Evolutionary conservation across 2,888 invertebrate species (phyloP).

Genomic region (Dryobota labecula): DNA sequence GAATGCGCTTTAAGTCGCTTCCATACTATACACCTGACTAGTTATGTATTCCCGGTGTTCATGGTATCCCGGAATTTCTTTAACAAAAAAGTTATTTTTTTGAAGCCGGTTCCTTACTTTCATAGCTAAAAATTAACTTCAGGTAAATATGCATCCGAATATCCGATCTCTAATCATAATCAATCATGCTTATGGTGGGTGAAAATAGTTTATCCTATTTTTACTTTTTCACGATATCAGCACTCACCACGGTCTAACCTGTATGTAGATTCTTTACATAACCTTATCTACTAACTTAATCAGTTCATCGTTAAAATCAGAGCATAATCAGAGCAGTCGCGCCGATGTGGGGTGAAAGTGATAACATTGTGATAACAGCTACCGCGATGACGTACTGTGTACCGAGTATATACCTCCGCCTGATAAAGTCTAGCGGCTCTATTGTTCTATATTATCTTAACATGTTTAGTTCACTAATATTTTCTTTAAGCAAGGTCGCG

Average conservation of each 20-base stretch:
- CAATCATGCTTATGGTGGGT: neutral
- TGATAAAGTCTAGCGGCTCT: conserved; percentile 56
- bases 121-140: too few relatives aligned
- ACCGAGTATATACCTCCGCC: conserved; percentile 9
- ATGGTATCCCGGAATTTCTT: too few relatives aligned
- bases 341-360: conserved; percentile 70
- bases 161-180: too few relatives aligned
- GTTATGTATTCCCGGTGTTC: too few relatives aligned
- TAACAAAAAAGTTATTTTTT: too few relatives aligned
- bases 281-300: conserved; percentile 45
- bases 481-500: conserved; percentile 66
- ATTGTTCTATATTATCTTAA: conserved; percentile 48
- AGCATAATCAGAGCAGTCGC: conserved; percentile 18
- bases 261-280: neutral
- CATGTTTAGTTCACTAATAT: conserved; percentile 65
- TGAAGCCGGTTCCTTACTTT: too few relatives aligned
- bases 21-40: too few relatives aligned
- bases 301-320: conserved; percentile 55
- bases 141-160: too few relatives aligned
- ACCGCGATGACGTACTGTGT: conserved; percentile 54
- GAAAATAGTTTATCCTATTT: neutral
- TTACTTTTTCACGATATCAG: neutral
- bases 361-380: conserved; percentile 66
- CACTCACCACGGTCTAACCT: neutral
- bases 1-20: too few relatives aligned